These are phyloP conservation scores for Drosophila anomalata DNA, from an alignment of 2,888 invertebrate species.

Conservation along the genomic window DNA sequence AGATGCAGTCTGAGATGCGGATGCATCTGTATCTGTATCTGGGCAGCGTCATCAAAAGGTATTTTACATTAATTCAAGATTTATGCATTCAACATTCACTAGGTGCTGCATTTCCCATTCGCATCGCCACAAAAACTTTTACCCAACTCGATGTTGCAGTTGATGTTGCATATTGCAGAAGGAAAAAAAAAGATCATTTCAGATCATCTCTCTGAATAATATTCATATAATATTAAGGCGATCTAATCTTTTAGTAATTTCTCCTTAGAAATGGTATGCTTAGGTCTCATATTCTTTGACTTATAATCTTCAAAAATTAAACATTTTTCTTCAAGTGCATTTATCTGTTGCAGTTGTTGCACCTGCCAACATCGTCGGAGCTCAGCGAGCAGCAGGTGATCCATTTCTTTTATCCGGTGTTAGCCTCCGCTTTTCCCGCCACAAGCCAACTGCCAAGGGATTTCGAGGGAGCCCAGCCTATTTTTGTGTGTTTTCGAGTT, in stretches of 20 bases:
- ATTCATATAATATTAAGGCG: not conserved
- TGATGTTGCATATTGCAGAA: constrained; percentile 4
- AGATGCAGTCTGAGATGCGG: constrained; percentile 38
- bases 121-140: constrained; percentile 50
- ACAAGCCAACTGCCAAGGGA: constrained; percentile 28
- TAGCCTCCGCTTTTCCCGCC: constrained; percentile 51
- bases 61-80: constrained; percentile 81
- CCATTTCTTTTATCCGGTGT: constrained; percentile 78
- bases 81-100: constrained; percentile 76
- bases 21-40: constrained; percentile 53
- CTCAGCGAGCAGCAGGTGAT: constrained; percentile 72
- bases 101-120: constrained; percentile 75
- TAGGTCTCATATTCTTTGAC: not conserved
- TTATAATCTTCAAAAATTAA: not conserved
- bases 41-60: constrained; percentile 78
- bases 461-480: constrained; percentile 48
- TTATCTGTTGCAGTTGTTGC: constrained; percentile 54
- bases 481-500: constrained; percentile 47
- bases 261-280: no score
- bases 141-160: constrained; percentile 31
- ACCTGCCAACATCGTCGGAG: constrained; percentile 65
- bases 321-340: not conserved
- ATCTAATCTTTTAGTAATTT: not conserved
- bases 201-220: not conserved
- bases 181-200: not conserved